Evolutionary conservation across 64 coral and sea anemone species (phyloP).

Genomic region (Stichodactyla mertensii): DNA sequence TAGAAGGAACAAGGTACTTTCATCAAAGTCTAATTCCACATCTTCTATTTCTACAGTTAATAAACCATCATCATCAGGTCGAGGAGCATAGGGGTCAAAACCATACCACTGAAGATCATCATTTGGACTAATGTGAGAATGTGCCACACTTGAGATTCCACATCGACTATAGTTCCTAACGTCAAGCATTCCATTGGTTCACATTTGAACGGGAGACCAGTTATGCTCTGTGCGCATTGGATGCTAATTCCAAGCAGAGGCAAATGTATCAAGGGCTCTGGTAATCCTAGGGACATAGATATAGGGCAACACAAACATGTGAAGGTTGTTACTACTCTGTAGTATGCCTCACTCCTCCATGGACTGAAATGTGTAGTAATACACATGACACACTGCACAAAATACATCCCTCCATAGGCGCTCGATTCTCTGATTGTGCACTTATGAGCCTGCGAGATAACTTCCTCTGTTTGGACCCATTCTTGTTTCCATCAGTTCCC

Average conservation of each 20-base stretch:
- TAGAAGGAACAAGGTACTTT: slow-evolving; percentile 51
- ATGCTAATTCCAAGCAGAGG: slow-evolving; percentile 43
- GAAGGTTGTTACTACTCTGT: slow-evolving; percentile 24
- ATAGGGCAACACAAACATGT: slow-evolving; percentile 36
- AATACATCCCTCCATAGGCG: slow-evolving; percentile 56
- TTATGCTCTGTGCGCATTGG: slow-evolving; percentile 44
- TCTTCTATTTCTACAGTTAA: slow-evolving; percentile 12
- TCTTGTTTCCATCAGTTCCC: slow-evolving; percentile 19
- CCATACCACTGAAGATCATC: slow-evolving; percentile 29
- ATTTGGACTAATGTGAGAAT: not conserved
- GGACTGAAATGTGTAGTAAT: slow-evolving; percentile 61
- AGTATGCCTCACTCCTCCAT: slow-evolving; percentile 49
- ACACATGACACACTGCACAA: slow-evolving; percentile 51
- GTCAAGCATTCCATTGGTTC: slow-evolving; percentile 39
- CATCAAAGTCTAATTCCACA: slow-evolving; percentile 31
- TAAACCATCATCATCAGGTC: slow-evolving; percentile 20
- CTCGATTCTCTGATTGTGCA: slow-evolving; percentile 56
- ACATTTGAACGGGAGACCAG: slow-evolving; percentile 48
- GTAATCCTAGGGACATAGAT: slow-evolving; percentile 35
- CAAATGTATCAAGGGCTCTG: slow-evolving; percentile 26
- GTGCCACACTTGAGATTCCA: slow-evolving; percentile 29
- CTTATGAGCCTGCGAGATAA: slow-evolving; percentile 42
- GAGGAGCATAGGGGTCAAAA: slow-evolving; percentile 28
- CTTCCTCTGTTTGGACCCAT: slow-evolving; percentile 43
- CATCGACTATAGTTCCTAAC: slow-evolving; percentile 30